A percentile compares a stretch with the other conserved stretches of the same genome.
Conservation (phyloP, 1,140 invertebrate genomes). For the Lamellibrachia luymesi region DNA sequence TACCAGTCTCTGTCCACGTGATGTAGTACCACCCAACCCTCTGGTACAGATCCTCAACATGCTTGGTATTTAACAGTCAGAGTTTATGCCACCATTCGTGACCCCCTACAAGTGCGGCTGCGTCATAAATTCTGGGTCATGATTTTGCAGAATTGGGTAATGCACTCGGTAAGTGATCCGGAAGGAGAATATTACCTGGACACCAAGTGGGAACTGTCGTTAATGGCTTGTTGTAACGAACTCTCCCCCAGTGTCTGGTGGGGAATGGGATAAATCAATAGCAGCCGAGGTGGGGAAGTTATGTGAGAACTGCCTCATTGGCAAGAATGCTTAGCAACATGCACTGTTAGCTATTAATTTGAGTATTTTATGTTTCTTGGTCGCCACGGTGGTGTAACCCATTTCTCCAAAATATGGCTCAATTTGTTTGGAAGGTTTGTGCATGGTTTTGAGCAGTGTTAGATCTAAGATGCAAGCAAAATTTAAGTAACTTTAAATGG, state of each 20-base stretch:
- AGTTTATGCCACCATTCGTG: neutral
- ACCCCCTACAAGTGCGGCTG: neutral
- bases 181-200: neutral
- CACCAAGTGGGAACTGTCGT: neutral
- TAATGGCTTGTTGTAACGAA: neutral
- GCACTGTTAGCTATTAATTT: neutral
- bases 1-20: neutral
- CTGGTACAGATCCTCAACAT: neutral
- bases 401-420: neutral
- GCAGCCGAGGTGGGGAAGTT: no score
- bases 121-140: neutral
- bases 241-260: neutral
- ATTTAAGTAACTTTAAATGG: neutral
- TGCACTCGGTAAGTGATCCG: neutral
- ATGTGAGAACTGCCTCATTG: neutral
- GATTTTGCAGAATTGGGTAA: neutral
- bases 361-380: conserved; percentile 1
- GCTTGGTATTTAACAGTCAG: neutral
- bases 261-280: no score
- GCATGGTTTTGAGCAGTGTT: neutral
- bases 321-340: neutral
- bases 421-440: neutral
- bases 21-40: neutral
- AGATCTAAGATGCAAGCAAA: neutral
- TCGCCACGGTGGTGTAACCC: neutral